Percentiles rank a stretch among this genome's conserved stretches.
Evolutionary conservation across 2,797 vertebrate genomes (phyloP).

Genomic region (Lophotriccus pileatus): DNA sequence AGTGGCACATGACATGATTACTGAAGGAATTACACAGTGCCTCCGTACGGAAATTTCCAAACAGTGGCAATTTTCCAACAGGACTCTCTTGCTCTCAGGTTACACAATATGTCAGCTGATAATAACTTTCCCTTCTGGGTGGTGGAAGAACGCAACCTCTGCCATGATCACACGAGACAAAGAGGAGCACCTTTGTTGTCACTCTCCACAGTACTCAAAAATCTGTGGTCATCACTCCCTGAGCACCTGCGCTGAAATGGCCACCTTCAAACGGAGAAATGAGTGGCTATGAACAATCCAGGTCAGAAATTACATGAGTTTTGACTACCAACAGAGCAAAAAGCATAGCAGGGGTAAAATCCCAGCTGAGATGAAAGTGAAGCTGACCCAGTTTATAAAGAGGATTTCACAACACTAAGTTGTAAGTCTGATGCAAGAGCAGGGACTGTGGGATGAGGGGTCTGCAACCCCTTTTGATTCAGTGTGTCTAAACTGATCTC

Average conservation of each 20-base stretch:
- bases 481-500: not conserved
- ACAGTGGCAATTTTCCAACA: constrained; percentile 32
- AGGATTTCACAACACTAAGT: not conserved
- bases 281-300: not conserved
- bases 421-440: not conserved
- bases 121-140: constrained; percentile 37
- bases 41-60: constrained; percentile 40
- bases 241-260: not conserved
- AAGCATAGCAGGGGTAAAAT: not conserved
- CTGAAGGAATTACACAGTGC: constrained; percentile 17
- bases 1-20: not conserved
- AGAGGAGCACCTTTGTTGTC: not conserved
- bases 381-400: not conserved
- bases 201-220: not conserved
- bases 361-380: not conserved
- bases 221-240: not conserved
- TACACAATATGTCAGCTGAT: constrained; percentile 45
- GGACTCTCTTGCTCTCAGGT: not conserved
- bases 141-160: not conserved
- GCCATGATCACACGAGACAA: not conserved
- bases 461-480: not conserved
- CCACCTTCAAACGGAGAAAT: not conserved
- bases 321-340: not conserved
- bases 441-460: not conserved
- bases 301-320: not conserved